Evolutionary conservation across 2,888 invertebrate genomes (phyloP).

Genomic region (Chloroclysta siterata): DNA sequence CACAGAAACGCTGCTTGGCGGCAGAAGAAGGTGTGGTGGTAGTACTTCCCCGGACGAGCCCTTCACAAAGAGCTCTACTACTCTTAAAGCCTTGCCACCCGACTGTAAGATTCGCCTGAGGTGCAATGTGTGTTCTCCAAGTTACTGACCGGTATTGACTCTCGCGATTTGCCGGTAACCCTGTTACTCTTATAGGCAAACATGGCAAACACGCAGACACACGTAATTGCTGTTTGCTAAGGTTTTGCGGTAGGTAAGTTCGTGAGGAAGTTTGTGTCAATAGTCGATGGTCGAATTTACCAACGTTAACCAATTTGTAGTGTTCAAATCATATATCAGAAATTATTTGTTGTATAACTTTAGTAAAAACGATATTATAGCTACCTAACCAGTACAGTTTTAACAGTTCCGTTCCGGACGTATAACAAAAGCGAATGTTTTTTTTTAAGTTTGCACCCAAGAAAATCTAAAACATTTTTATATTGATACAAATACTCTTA

Average conservation of each 20-base stretch:
- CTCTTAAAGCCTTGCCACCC: slow-evolving; percentile 46
- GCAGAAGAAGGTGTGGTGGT: no score
- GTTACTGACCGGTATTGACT: slow-evolving; percentile 78
- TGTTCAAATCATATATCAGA: background rate
- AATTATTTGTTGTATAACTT: no score
- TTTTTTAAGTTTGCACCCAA: no score
- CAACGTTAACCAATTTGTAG: background rate
- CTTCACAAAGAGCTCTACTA: no score
- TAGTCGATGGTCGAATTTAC: slow-evolving; percentile 21
- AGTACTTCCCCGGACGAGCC: no score
- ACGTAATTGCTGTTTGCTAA: slow-evolving; percentile 69
- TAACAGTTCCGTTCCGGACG: no score
- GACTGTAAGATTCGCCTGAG: slow-evolving; percentile 56
- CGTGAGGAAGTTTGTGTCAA: slow-evolving; percentile 28
- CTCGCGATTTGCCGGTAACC: slow-evolving; percentile 60
- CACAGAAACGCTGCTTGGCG: no score
- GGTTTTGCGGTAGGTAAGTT: slow-evolving; percentile 41
- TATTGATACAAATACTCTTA: no score
- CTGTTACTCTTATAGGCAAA: slow-evolving; percentile 69
- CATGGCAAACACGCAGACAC: slow-evolving; percentile 45
- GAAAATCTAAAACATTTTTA: no score
- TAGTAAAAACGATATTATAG: no score
- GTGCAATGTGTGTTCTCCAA: slow-evolving; percentile 61
- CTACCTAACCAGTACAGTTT: no score
- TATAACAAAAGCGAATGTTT: no score